Evolutionary conservation across 2,888 invertebrate species (phyloP).

Genomic region (Neocrepidodera transversa): DNA sequence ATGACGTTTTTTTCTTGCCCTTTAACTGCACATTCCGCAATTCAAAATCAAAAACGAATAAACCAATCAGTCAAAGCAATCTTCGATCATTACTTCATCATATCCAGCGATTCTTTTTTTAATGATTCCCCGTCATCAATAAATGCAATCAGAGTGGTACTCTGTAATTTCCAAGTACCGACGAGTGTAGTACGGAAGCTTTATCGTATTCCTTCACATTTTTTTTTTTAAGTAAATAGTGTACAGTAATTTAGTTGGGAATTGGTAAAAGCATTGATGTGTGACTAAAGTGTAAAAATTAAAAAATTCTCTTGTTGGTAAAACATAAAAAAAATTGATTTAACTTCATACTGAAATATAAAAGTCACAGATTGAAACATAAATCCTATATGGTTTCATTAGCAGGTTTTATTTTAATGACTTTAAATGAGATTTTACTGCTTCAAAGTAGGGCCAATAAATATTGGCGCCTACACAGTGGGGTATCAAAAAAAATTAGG

Average conservation of each 20-base stretch:
- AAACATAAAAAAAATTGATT: no score
- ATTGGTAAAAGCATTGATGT: no score
- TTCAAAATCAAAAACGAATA: conserved; percentile 4
- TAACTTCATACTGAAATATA: conserved; percentile 15
- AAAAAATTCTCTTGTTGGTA: no score
- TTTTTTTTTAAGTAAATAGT: not conserved
- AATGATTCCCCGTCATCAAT: conserved; percentile 19
- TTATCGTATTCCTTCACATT: not conserved
- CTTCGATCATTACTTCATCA: conserved; percentile 11
- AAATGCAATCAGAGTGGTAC: conserved; percentile 12
- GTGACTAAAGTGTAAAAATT: no score
- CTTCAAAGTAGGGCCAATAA: conserved; percentile 52
- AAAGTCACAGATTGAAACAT: conserved; percentile 38
- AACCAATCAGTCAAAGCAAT: not conserved
- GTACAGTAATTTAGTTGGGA: no score
- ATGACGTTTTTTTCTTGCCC: no score
- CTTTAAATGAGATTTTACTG: conserved; percentile 47
- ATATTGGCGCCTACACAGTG: conserved; percentile 49
- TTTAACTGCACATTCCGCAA: not conserved
- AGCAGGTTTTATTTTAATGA: conserved; percentile 41
- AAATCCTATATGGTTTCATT: conserved; percentile 53
- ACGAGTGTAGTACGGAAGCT: conserved; percentile 18
- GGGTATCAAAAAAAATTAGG: no score
- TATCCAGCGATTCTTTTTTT: conserved; percentile 11
- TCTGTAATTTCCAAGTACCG: conserved; percentile 22